Evolutionary conservation across 1,140 invertebrate species (phyloP), one percentile per base, ranked within the genome.

Genomic region (Drosophila bifasciata): DNA sequence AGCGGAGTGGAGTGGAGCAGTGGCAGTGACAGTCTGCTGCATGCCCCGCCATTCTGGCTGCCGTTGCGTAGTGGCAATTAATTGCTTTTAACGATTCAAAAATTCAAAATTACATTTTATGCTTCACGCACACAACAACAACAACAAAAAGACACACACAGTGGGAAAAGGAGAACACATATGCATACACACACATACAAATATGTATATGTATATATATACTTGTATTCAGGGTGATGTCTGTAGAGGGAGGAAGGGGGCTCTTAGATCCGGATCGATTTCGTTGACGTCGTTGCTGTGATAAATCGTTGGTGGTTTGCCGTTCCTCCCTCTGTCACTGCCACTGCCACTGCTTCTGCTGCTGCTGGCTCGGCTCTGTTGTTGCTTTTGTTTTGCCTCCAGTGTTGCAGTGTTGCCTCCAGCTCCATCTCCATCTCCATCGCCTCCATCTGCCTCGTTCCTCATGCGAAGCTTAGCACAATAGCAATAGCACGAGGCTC

Each of bases 1-100:
- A 28, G 28, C 28, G 28, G 28, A 21, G 64, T 51, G 55, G 19
- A 21, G 64, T 51, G 55, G 55, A 63, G 28, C 43, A 63, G 32
- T 43, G 58, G 36, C 23, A 28, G 32, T 13, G 32, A 66, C 68
- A 84, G 79, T 25, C 23, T 25, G 23, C 0, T 25, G 23, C 23
- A 36, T 36, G 32, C 32, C 32, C 9, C 32, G 32, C 80, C 81
- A 86, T 73, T 76, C 84, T 84, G 80, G 80, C 80, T 86, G 81
- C 72, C 77, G 81, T 79, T 85, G 80, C 73, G 81, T 85, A 83
- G 83, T 79, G 75, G 83, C 83, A 86, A 85, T 86, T 86, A 86
- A 86, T 86, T 88, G 83, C 84, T 89, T 86, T 86, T 86, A 89
- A 89, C 83, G 83, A 86, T 86, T 89, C 84, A 88, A 86, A 86